These are phyloP conservation scores for Sthenelais limicola DNA, from an alignment of 2,888 invertebrate genomes.

Conservation along the genomic window DNA sequence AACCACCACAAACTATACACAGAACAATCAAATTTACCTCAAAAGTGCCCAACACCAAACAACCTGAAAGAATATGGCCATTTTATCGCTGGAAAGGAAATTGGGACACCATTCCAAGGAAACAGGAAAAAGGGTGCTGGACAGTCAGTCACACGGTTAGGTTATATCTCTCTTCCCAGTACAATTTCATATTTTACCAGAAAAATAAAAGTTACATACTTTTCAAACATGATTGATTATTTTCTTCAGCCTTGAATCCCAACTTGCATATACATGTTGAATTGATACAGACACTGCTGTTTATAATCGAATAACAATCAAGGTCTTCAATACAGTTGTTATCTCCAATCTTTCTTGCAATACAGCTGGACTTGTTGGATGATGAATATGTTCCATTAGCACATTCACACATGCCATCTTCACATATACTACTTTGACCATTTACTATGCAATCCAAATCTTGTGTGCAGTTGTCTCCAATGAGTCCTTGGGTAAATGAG, in stretches of 20 bases:
- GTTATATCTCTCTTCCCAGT: no score
- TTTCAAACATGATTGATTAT: neutral
- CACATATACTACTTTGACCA: neutral
- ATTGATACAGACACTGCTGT: neutral
- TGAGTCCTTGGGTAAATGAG: neutral
- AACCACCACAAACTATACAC: no score
- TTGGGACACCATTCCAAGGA: no score
- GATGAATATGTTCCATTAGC: neutral
- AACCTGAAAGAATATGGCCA: no score
- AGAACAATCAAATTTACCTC: no score
- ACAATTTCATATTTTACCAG: no score
- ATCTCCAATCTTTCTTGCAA: conserved; percentile 1
- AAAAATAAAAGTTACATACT: no score
- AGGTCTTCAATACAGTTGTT: neutral
- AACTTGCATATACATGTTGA: conserved; percentile 7
- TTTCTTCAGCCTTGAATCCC: neutral
- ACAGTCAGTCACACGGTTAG: no score
- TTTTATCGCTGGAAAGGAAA: no score
- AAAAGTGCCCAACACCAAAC: no score
- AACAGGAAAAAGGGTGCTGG: no score
- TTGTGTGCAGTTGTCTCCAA: conserved; percentile 4
- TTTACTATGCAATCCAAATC: neutral
- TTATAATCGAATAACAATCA: neutral
- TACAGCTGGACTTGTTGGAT: neutral
- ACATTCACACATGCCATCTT: neutral